Percentiles rank a stretch among this genome's conserved stretches.
Evolutionary conservation across 2,113 vertebrate genomes (phyloP).

Genomic region (Blennius ocellaris): DNA sequence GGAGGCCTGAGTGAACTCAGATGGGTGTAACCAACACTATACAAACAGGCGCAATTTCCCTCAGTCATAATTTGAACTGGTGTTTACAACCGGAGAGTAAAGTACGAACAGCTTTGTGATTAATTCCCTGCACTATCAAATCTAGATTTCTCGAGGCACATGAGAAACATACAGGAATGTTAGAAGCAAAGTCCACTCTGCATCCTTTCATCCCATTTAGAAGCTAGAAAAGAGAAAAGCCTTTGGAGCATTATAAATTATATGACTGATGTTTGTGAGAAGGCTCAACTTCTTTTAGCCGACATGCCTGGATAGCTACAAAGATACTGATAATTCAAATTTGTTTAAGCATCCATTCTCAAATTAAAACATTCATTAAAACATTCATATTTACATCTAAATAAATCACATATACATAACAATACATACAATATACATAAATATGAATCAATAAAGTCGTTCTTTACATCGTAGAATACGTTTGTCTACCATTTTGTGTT

Average conservation of each 20-base stretch:
- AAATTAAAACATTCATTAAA: no score
- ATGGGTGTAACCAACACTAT: constrained; percentile 29
- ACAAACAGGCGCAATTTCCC: constrained; percentile 15
- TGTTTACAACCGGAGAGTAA: not conserved
- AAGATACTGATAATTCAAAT: no score
- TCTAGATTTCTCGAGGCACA: not conserved
- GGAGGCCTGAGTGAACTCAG: not conserved
- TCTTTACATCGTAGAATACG: no score
- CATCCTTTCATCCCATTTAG: constrained; percentile 12
- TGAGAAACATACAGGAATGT: not conserved
- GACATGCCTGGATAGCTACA: no score
- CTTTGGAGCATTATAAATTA: constrained; percentile 1
- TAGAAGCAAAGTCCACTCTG: constrained; percentile 2
- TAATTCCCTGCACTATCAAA: not conserved
- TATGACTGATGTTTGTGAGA: not conserved
- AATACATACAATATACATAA: no score
- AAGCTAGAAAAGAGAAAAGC: constrained; percentile 2
- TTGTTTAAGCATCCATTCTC: no score
- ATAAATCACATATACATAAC: no score
- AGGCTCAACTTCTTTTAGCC: not conserved
- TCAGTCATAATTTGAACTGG: no score
- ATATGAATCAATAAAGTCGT: no score
- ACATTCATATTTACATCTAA: no score
- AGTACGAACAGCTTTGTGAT: not conserved
- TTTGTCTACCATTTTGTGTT: no score